Conservation (phyloP, 2,888 invertebrate genomes). For the Bembecia ichneumoniformis region DNA sequence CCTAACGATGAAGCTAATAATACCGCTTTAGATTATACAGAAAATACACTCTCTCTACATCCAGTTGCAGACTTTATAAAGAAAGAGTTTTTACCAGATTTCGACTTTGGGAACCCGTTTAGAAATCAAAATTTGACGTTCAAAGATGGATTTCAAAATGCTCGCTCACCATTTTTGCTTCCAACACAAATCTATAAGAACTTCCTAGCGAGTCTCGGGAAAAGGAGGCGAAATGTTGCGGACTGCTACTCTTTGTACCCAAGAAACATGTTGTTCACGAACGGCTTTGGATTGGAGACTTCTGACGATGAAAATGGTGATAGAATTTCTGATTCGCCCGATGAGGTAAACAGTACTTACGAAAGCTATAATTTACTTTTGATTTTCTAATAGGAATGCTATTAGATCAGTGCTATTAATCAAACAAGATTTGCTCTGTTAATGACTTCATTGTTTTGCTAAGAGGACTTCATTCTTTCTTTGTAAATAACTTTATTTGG, state of each 20-base stretch:
- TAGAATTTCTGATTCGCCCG: conserved; percentile 55
- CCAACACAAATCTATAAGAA: conserved; percentile 86
- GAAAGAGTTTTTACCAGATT: conserved; percentile 63
- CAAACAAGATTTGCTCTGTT: too few relatives aligned
- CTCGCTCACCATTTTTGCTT: conserved; percentile 72
- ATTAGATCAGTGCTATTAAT: too few relatives aligned
- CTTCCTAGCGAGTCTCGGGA: conserved; percentile 76
- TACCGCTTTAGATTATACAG: conserved; percentile 52
- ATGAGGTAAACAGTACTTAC: conserved; percentile 49
- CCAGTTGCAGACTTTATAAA: conserved; percentile 66
- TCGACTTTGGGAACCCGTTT: conserved; percentile 58
- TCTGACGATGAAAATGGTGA: conserved; percentile 63
- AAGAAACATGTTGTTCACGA: conserved; percentile 72
- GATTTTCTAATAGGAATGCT: too few relatives aligned
- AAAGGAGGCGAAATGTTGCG: conserved; percentile 55
- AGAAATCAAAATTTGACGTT: conserved; percentile 52
- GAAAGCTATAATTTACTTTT: too few relatives aligned
- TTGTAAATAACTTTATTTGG: too few relatives aligned
- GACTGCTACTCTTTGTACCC: conserved; percentile 64
- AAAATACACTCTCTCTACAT: conserved; percentile 48
- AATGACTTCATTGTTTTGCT: too few relatives aligned
- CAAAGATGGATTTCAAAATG: conserved; percentile 51
- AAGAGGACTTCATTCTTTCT: too few relatives aligned
- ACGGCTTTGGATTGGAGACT: conserved; percentile 49
- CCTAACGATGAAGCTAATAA: conserved; percentile 37